These are phyloP conservation scores for Plagodis dolabraria DNA, from an alignment of 2,888 invertebrate genomes.

Conservation along the genomic window DNA sequence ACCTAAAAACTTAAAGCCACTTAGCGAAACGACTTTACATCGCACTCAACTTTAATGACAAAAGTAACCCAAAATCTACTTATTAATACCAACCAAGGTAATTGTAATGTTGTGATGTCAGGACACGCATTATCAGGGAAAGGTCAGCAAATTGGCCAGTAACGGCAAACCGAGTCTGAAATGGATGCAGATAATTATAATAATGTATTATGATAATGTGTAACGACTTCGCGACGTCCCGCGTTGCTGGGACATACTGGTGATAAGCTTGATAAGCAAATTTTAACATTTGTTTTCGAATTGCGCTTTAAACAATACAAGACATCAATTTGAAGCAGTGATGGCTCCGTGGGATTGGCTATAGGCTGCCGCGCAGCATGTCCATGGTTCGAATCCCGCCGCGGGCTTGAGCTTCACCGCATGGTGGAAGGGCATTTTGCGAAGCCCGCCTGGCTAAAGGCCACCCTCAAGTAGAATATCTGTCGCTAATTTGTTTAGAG, in stretches of 20 bases:
- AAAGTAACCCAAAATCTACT: conserved; percentile 25
- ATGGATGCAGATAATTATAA: conserved; percentile 65
- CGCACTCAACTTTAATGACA: conserved; percentile 13
- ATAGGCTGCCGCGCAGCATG: no score
- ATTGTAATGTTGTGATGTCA: conserved; percentile 47
- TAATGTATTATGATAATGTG: conserved; percentile 71
- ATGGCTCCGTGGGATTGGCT: no score
- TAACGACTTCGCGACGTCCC: conserved; percentile 52
- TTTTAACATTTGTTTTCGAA: no score
- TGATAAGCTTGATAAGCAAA: conserved; percentile 19
- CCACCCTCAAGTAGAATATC: no score
- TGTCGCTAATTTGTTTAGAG: no score
- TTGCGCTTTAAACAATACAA: no score
- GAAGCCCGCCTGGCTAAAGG: no score
- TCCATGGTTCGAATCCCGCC: no score
- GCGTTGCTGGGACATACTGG: conserved; percentile 46
- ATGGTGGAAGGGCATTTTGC: no score
- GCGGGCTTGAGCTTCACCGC: no score
- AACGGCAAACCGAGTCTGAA: conserved; percentile 45
- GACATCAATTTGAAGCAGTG: no score
- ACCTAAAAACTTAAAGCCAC: conserved; percentile 13
- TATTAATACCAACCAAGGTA: conserved; percentile 29
- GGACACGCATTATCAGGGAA: conserved; percentile 50
- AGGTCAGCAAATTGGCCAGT: conserved; percentile 54
- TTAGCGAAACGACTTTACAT: conserved; percentile 2